A percentile compares a stretch with the other conserved stretches of the same genome.
Evolutionary conservation across 2,113 vertebrate species (phyloP).

Genomic region (Myocastor coypus): DNA sequence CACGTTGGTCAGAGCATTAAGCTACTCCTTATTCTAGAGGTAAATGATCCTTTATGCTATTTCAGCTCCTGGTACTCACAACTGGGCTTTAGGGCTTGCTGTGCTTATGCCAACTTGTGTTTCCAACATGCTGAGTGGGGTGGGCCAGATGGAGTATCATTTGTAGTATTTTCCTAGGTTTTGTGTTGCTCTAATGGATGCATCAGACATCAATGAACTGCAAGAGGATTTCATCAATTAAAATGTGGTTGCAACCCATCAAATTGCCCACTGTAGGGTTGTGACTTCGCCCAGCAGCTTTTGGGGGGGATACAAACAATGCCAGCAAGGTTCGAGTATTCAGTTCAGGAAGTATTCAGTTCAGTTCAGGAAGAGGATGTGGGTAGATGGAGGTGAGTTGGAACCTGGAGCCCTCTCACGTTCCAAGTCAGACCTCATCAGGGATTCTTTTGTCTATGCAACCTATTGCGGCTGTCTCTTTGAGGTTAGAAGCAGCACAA

Average conservation of each 20-base stretch:
- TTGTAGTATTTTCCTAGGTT: not conserved
- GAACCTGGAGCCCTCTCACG: not conserved
- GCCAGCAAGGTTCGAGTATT: too few relatives aligned
- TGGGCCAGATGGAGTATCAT: not conserved
- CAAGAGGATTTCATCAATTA: not conserved
- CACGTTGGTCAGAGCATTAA: not conserved
- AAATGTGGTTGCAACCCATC: not conserved
- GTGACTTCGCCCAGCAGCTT: not conserved
- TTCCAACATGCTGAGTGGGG: not conserved
- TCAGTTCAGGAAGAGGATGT: not conserved
- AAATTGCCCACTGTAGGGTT: not conserved
- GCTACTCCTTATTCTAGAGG: not conserved
- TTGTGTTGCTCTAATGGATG: not conserved
- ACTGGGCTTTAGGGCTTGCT: not conserved
- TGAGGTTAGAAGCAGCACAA: constrained; percentile 46
- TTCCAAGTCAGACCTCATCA: not conserved
- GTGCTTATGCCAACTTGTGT: not conserved
- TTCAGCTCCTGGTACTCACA: not conserved
- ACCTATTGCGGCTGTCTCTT: constrained; percentile 10
- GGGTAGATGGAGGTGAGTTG: not conserved
- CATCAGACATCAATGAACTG: not conserved
- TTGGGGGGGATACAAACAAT: not conserved
- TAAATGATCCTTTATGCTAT: not conserved
- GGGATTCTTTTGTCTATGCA: constrained; percentile 40
- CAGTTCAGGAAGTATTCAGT: not conserved